These are phyloP conservation scores for Masnerella sp. DNA, from an alignment of 2,888 invertebrate species.

Conservation along the genomic window DNA sequence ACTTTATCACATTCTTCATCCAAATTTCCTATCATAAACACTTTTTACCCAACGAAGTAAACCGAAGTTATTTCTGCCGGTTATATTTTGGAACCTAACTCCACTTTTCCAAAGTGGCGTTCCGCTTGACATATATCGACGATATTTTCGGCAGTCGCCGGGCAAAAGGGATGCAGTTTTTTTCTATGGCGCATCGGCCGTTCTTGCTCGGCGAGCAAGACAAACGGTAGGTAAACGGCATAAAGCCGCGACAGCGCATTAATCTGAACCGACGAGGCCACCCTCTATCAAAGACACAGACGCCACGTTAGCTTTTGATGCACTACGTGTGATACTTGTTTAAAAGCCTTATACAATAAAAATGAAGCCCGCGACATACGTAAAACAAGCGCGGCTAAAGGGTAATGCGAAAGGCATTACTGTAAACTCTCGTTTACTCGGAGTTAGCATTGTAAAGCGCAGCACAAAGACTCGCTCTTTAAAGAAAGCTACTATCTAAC, in stretches of 20 bases:
- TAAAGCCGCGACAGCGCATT: slow-evolving; percentile 58
- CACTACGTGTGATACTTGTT: slow-evolving; percentile 51
- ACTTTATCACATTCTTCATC: too few relatives aligned
- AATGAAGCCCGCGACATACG: slow-evolving; percentile 28
- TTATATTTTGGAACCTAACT: too few relatives aligned
- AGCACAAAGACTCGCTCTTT: slow-evolving; percentile 39
- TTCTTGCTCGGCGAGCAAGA: slow-evolving; percentile 32
- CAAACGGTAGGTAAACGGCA: slow-evolving; percentile 53
- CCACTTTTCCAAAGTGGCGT: too few relatives aligned
- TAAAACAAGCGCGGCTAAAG: slow-evolving; percentile 18
- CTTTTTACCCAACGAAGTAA: background rate
- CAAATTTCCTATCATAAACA: too few relatives aligned
- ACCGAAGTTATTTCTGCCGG: too few relatives aligned
- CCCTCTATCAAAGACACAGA: slow-evolving; percentile 47
- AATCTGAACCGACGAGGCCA: slow-evolving; percentile 50
- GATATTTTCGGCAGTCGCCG: slow-evolving; percentile 33
- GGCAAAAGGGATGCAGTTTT: slow-evolving; percentile 28
- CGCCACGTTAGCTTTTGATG: slow-evolving; percentile 47
- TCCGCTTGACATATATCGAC: slow-evolving; percentile 24
- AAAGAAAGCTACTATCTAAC: slow-evolving; percentile 51
- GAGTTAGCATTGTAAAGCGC: slow-evolving; percentile 43
- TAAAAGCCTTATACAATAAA: slow-evolving; percentile 42
- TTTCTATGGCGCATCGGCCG: slow-evolving; percentile 10
- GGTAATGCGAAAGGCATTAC: slow-evolving; percentile 43
- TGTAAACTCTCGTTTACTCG: slow-evolving; percentile 52